Evolutionary conservation across 2,113 vertebrate genomes (phyloP).

Genomic region (Aplodontia rufa): DNA sequence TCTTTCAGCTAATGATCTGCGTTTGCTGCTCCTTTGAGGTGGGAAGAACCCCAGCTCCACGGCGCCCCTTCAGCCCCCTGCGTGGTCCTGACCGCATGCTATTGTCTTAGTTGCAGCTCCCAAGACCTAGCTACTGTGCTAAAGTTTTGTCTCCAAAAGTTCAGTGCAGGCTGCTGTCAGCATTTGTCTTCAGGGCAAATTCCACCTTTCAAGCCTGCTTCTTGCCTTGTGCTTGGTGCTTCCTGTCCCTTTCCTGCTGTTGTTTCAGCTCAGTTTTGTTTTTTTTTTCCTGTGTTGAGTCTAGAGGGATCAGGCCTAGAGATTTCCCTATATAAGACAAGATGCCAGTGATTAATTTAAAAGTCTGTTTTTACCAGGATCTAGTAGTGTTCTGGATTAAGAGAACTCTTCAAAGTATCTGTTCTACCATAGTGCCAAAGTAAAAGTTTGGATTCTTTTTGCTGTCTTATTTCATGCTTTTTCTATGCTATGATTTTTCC

Average conservation of each 20-base stretch:
- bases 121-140: not conserved
- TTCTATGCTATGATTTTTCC: not conserved
- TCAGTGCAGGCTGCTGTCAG: not conserved
- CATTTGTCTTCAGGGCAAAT: not conserved
- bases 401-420: not conserved
- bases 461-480: not conserved
- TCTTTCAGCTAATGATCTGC: not conserved
- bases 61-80: not conserved
- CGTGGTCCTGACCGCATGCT: not conserved
- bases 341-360: not conserved
- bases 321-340: not conserved
- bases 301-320: not conserved
- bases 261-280: not conserved
- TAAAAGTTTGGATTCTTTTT: conserved; percentile 19
- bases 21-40: not conserved
- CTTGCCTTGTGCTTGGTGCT: not conserved
- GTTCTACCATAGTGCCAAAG: not conserved
- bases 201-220: not conserved
- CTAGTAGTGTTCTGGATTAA: not conserved
- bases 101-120: not conserved
- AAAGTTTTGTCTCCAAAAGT: not conserved
- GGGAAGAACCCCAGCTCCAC: too few relatives aligned
- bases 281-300: not conserved
- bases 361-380: not conserved
- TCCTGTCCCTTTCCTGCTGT: conserved; percentile 40